These are phyloP conservation scores for Brachypodius melanocephalos DNA, from an alignment of 2,113 vertebrate species.

Conservation along the genomic window DNA sequence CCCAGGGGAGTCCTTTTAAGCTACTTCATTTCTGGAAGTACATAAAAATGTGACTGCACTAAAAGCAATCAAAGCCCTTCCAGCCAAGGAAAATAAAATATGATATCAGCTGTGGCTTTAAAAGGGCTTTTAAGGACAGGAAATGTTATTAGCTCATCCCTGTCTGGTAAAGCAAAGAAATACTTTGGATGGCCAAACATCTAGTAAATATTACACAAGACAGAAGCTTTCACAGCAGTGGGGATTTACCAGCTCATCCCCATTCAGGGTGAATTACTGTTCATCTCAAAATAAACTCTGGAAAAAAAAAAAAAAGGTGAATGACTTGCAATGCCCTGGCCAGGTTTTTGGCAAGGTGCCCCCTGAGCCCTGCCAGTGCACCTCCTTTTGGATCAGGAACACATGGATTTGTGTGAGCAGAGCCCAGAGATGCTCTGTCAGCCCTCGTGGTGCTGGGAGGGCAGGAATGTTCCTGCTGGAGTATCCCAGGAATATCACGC, in stretches of 20 bases:
- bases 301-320: neutral
- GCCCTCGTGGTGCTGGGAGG: neutral
- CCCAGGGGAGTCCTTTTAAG: neutral
- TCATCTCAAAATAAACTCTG: neutral
- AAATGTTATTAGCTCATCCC: neutral
- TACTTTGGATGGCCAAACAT: neutral
- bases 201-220: neutral
- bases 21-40: neutral
- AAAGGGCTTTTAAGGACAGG: conserved; percentile 43
- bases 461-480: neutral
- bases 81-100: conserved; percentile 16
- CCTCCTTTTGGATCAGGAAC: neutral
- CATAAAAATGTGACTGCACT: neutral
- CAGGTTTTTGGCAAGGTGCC: neutral
- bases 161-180: neutral
- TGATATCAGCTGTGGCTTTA: neutral
- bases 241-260: neutral
- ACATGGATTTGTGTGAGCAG: accelerated
- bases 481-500: too few relatives aligned
- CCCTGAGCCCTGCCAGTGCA: neutral
- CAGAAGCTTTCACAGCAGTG: neutral
- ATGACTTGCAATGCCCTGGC: neutral
- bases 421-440: neutral
- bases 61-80: neutral
- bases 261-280: neutral